Conservation (phyloP, 2,888 invertebrate genomes). For the Diplolepis rosae region DNA sequence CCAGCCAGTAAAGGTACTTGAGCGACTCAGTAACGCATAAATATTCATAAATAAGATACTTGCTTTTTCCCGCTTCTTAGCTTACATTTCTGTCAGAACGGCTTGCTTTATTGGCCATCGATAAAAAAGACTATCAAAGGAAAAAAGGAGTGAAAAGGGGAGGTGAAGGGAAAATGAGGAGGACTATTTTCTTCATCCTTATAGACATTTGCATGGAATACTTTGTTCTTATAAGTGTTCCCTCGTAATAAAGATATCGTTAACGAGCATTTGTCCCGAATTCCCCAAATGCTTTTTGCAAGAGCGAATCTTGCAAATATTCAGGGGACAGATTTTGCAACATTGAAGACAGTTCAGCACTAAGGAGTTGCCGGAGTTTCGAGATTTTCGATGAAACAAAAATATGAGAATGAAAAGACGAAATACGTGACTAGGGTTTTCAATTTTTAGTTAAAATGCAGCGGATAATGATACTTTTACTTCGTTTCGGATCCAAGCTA, state of each 20-base stretch:
- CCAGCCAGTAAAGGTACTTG: slow-evolving; percentile 37
- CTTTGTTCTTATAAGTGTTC: slow-evolving; percentile 35
- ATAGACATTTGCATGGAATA: slow-evolving; percentile 44
- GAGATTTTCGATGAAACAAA: neutral
- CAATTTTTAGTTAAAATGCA: slow-evolving; percentile 16
- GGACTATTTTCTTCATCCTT: slow-evolving; percentile 8
- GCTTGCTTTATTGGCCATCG: slow-evolving; percentile 47
- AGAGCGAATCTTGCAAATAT: slow-evolving; percentile 32
- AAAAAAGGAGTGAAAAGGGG: neutral
- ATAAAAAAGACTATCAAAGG: slow-evolving; percentile 43
- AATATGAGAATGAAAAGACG: neutral
- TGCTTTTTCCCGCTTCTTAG: slow-evolving; percentile 38
- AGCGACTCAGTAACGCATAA: slow-evolving; percentile 53
- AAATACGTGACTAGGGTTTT: neutral
- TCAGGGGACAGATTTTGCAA: neutral
- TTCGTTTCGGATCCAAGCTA: neutral
- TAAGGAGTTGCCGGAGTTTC: neutral
- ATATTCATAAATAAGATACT: slow-evolving; percentile 69
- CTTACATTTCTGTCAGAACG: slow-evolving; percentile 43
- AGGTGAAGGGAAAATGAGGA: neutral
- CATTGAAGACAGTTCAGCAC: slow-evolving; percentile 7
- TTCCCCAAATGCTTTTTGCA: slow-evolving; percentile 32
- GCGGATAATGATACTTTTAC: slow-evolving; percentile 6
- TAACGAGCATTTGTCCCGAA: slow-evolving; percentile 44
- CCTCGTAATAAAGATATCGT: slow-evolving; percentile 49